Conservation (phyloP, 1,140 invertebrate species). For the Drosophila arizonae region DNA sequence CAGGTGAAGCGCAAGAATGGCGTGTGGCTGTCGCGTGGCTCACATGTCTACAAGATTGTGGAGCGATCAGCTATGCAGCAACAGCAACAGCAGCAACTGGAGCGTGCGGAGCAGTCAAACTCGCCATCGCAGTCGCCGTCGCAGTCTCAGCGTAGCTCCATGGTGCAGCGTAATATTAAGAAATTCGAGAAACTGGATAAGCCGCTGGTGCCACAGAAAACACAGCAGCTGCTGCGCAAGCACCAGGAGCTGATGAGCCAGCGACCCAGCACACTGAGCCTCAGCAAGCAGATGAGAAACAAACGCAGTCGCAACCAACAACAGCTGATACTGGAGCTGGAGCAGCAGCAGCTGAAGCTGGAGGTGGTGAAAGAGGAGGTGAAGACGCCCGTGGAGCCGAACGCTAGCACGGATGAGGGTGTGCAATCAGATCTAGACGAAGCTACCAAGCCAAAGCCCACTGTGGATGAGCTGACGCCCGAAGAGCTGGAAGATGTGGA, state of each 20-base stretch:
- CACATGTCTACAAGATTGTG: conserved; percentile 79
- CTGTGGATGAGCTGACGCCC: background rate
- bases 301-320: conserved; percentile 9
- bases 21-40: conserved; percentile 64
- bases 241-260: conserved; percentile 61
- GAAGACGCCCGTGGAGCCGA: conserved; percentile 43
- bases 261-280: conserved; percentile 15
- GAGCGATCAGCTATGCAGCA: conserved; percentile 37
- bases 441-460: conserved; percentile 33
- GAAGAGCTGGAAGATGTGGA: conserved; percentile 22
- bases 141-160: conserved; percentile 40
- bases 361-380: conserved; percentile 54
- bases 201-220: conserved; percentile 81
- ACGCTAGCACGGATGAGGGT: conserved; percentile 18
- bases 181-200: conserved; percentile 83
- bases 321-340: background rate
- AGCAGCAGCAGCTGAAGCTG: conserved; percentile 22
- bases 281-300: conserved; percentile 26
- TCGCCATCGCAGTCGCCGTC: too few species aligned
- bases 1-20: conserved; percentile 82
- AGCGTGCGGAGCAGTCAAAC: background rate
- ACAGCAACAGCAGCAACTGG: conserved; percentile 14
- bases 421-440: conserved; percentile 27
- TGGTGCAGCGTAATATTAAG: conserved; percentile 82
- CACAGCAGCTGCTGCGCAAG: conserved; percentile 64